Percentiles rank a stretch among this genome's conserved stretches.
These are phyloP conservation scores for Pluvianellus socialis DNA, from an alignment of 2,113 vertebrate genomes.

Conservation along the genomic window DNA sequence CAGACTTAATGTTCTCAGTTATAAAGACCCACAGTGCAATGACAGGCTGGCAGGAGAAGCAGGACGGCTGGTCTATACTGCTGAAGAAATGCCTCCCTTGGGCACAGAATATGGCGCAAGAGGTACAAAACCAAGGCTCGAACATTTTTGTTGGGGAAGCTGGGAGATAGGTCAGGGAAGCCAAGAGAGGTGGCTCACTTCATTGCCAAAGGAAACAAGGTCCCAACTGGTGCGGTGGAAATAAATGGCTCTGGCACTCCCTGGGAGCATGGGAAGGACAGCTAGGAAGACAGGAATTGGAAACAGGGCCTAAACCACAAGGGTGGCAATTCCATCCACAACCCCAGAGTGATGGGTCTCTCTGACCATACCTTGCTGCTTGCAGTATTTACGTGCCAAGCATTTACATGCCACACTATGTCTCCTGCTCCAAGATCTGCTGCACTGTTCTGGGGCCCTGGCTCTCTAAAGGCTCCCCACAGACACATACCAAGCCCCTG, in stretches of 20 bases:
- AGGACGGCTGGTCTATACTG: not conserved
- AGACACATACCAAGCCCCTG: not conserved
- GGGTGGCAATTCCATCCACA: not conserved
- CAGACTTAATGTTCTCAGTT: not conserved
- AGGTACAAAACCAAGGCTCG: not conserved
- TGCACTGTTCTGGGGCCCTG: not conserved
- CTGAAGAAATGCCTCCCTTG: not conserved
- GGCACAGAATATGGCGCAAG: not conserved
- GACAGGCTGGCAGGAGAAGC: not conserved
- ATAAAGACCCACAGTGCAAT: not conserved
- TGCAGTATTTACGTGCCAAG: not conserved
- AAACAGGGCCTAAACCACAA: not conserved
- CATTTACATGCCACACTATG: not conserved
- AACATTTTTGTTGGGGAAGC: not conserved
- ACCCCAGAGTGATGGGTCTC: not conserved
- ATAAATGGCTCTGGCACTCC: not conserved
- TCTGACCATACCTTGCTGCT: not conserved
- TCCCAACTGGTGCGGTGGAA: not conserved
- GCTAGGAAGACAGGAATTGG: not conserved
- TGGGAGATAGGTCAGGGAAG: not conserved
- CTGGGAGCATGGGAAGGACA: not conserved
- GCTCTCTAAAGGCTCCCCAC: not conserved
- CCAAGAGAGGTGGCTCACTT: not conserved
- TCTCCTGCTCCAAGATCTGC: not conserved
- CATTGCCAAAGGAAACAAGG: not conserved